Evolutionary conservation across 1,140 invertebrate genomes (phyloP).

Genomic region (Ostrea denselamellosa): DNA sequence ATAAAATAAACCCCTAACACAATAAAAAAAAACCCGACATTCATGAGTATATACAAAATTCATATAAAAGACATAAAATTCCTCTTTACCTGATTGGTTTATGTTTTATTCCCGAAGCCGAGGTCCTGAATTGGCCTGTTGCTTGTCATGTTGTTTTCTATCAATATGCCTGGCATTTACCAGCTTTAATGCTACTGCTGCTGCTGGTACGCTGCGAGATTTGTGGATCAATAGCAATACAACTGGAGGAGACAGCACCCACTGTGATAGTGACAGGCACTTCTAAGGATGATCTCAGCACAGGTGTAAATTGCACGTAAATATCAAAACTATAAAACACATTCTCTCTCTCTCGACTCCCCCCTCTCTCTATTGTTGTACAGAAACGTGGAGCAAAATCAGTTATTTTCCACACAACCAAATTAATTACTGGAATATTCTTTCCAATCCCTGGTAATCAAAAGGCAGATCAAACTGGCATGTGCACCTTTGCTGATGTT

Average conservation of each 20-base stretch:
- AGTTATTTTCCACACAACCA: too few species aligned
- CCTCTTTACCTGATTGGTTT: neutral
- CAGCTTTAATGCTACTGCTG: neutral
- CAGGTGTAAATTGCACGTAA: neutral
- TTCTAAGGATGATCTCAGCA: neutral
- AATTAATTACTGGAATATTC: too few species aligned
- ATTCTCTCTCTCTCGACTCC: too few species aligned
- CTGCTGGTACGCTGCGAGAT: neutral
- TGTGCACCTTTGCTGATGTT: too few species aligned
- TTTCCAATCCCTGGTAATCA: too few species aligned
- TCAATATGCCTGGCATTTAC: constrained; percentile 8
- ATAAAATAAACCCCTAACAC: too few species aligned
- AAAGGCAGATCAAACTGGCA: too few species aligned
- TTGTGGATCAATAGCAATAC: neutral
- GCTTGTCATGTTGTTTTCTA: constrained; percentile 22
- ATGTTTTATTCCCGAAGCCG: neutral
- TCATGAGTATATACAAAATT: too few species aligned
- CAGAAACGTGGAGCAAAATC: too few species aligned
- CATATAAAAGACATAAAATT: neutral
- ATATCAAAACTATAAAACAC: too few species aligned
- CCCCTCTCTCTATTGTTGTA: too few species aligned
- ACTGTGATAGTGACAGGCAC: neutral
- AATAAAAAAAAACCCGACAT: too few species aligned
- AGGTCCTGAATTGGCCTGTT: constrained; percentile 4
- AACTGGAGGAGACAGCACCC: neutral